Evolutionary conservation across 2,888 invertebrate species (phyloP).

Genomic region (Ochlodes sylvanus): DNA sequence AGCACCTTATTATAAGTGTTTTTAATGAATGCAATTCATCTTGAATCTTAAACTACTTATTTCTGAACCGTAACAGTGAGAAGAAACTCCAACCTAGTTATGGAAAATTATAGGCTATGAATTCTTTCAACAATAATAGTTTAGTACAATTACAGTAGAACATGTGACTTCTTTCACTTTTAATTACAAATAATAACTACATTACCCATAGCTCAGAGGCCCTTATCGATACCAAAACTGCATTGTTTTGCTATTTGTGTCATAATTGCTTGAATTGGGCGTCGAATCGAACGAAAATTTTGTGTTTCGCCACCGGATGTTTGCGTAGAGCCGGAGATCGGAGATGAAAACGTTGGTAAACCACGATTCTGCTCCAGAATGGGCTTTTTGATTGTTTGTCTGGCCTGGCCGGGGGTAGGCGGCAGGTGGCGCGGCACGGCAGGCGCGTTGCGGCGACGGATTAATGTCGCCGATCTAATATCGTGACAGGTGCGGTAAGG

Average conservation of each 20-base stretch:
- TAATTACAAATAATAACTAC: no score
- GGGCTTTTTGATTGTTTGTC: constrained; percentile 72
- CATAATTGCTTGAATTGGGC: not conserved
- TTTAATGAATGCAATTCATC: no score
- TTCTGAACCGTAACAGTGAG: no score
- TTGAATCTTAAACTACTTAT: no score
- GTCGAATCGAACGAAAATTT: constrained; percentile 16
- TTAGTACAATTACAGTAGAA: no score
- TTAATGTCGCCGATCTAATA: constrained; percentile 79
- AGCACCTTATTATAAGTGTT: no score
- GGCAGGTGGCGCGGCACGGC: constrained; percentile 42
- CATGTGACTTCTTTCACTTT: no score
- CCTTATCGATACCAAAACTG: not conserved
- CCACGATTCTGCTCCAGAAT: constrained; percentile 68
- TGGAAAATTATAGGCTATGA: no score
- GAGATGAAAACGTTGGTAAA: constrained; percentile 65
- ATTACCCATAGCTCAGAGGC: not conserved
- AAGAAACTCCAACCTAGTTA: no score
- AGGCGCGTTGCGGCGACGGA: constrained; percentile 57
- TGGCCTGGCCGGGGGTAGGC: constrained; percentile 40
- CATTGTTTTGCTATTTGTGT: constrained; percentile 5
- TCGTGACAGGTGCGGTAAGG: constrained; percentile 73
- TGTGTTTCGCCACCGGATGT: constrained; percentile 49
- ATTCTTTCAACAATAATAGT: no score
- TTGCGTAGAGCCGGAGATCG: constrained; percentile 65